Conservation (phyloP, 2,888 invertebrate species). For the Fragum fragum region DNA sequence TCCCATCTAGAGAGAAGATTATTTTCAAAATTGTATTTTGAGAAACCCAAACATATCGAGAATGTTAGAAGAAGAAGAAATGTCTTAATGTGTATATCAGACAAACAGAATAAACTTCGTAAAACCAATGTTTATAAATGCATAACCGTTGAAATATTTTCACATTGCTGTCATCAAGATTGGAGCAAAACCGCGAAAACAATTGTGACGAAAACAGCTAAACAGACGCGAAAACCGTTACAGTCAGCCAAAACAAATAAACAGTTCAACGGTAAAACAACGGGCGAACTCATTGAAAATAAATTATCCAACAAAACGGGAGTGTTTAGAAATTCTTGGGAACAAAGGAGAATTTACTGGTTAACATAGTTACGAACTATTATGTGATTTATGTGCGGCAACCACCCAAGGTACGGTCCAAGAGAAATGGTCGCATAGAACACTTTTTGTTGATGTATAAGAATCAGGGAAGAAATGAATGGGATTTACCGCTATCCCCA, state of each 20-base stretch:
- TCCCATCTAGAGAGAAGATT: too few species aligned
- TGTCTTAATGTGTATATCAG: constrained; percentile 26
- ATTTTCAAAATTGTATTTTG: too few species aligned
- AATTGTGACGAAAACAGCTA: constrained; percentile 29
- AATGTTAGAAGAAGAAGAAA: background rate
- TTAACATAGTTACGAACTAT: too few species aligned
- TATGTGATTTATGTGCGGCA: too few species aligned
- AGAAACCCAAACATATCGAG: too few species aligned
- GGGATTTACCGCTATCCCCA: too few species aligned
- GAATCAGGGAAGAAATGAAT: too few species aligned
- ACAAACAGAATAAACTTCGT: constrained; percentile 21
- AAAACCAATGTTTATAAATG: constrained; percentile 22
- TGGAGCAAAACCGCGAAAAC: constrained; percentile 20
- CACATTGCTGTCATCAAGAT: constrained; percentile 9
- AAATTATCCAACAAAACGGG: background rate
- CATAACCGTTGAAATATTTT: constrained; percentile 20
- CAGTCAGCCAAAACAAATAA: constrained; percentile 11
- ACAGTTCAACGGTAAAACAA: constrained; percentile 17
- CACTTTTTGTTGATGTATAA: too few species aligned
- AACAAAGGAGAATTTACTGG: too few species aligned
- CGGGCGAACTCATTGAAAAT: constrained; percentile 12
- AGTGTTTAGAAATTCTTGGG: too few species aligned
- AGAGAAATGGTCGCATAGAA: too few species aligned
- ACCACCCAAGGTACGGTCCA: too few species aligned
- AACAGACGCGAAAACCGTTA: constrained; percentile 27